A percentile compares a stretch with the other conserved stretches of the same genome.
Evolutionary conservation across 2,888 invertebrate species (phyloP).

Genomic region (Drosophila melanosoma): DNA sequence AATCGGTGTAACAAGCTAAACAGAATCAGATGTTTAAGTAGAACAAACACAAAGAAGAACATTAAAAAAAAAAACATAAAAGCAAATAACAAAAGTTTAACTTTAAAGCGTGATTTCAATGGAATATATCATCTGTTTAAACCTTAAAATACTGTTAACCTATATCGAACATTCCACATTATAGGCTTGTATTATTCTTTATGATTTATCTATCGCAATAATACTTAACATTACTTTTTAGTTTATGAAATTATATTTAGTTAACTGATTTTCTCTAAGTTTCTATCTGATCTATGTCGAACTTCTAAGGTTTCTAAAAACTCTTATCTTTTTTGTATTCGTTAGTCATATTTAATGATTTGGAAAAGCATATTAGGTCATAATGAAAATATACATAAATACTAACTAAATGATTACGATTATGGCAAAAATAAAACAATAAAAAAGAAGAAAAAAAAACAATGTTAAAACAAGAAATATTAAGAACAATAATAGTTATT

Average conservation of each 20-base stretch:
- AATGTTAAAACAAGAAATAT: conserved; percentile 82
- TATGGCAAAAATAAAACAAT: conserved; percentile 44
- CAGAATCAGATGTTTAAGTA: conserved; percentile 55
- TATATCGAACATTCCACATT: conserved; percentile 59
- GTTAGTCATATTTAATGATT: conserved; percentile 48
- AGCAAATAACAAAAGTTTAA: conserved; percentile 84
- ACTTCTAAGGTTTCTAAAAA: conserved; percentile 69
- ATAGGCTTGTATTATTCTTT: neutral
- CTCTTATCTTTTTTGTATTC: conserved; percentile 35
- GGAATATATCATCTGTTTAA: conserved; percentile 82
- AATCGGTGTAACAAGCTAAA: conserved; percentile 50
- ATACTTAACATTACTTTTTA: conserved; percentile 15
- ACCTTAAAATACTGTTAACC: conserved; percentile 50
- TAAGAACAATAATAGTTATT: conserved; percentile 85
- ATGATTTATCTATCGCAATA: conserved; percentile 8
- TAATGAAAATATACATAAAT: conserved; percentile 75
- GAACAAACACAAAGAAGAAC: conserved; percentile 47
- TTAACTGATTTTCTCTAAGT: conserved; percentile 19
- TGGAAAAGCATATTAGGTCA: conserved; percentile 68
- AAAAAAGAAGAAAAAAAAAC: conserved; percentile 62
- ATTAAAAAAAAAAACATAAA: conserved; percentile 58
- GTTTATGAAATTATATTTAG: neutral
- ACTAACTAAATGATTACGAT: conserved; percentile 69
- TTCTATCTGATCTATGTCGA: conserved; percentile 23
- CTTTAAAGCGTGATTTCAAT: conserved; percentile 83